Base-by-base conservation (phyloP, 2,113 vertebrate species). In the Amphiprion percula region DNA sequence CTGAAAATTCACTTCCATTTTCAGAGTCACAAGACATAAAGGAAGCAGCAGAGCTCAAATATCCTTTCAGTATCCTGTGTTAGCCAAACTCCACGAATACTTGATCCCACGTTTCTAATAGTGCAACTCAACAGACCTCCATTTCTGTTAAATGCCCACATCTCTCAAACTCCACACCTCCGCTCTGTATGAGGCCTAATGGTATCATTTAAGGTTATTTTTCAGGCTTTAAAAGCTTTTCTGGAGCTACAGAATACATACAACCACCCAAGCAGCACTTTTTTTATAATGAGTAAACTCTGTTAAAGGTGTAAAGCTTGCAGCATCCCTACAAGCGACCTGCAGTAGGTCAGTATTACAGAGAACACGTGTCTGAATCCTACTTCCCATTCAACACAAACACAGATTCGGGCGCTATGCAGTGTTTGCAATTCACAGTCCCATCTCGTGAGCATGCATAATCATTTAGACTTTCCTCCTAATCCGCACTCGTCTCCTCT, bases 401-500 rank as follows among this genome's bases (percentile, higher is more conserved):
- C 24, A 10, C 23, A 39, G 47, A 68, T 62, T 62, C 16, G 17
- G 28, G 21, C 3, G 8, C 2, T 53, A 44, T 37, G 2, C 30
- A 54, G 46, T 59, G 56, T 74, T 52, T 68, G 66, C 55, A 47
- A 66, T 24, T 67, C 4, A 39, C 47, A 71, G 56, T 74, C 76
- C 44, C 30, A 52, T 82, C n/a, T 68, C 15, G 7, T 75, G 50
- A 68, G 28, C 30, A 3, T 84, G 70, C 55, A 82, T 67, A 74
- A 39, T 71, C 11, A 68, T 83, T 77, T 37, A 1, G 23, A 71
- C 41, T 5, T 61, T 73, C 61, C 47, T 16, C 47, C 28, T 82
- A 75, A 79, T 87, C 67, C 62, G 74, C 23, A n/a, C 44, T 69
- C 62, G 62, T 77, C 62, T 77, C 19, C 73, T 60, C 47, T 63